Base-by-base conservation (phyloP, 1,140 invertebrate species). In the Phenacoccus solenopsis region DNA sequence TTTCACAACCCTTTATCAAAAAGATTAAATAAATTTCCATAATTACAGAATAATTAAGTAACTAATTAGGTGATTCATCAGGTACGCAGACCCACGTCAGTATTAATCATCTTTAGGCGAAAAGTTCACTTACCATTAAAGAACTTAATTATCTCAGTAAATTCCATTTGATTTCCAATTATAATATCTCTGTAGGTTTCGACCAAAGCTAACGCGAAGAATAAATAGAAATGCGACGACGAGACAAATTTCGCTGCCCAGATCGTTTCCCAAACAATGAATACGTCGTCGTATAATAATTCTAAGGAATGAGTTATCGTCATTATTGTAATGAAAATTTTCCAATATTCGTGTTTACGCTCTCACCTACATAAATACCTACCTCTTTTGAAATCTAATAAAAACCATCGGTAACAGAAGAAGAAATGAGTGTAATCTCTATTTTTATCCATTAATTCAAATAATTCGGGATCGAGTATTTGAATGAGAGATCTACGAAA, bases 141-240 rank as follows among this genome's bases (percentile, higher is more conserved):
- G 80, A 97, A 98, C 78, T 96, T 96, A 76, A 98, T 98, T 74
- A 97, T 94, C 79, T 98, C 95, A 0, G 94, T 97, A 78, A 96
- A 97, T 78, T 97, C 94, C 93, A 98, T 97, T 74, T 89, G 87
- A 80, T 97, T 96, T 70, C 91, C 90, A 32, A 98, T 81, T 49
- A 98, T 95, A 71, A 98, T 93, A 76, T 96, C 93, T 68, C 94
- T 79, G 78, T 98, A 98, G 71, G 90, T 91, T 79, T 95, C 90
- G 0, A 98, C 85, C 49, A 98, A 79, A 0, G 94, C 92, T 35
- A 98, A 83, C 0, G 94, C 94, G 72, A 98, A 85, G 80, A 98
- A 98, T 22, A 98, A 80, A 57, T 94, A 91, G 83, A 97, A 97
- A 79, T 96, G 89, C 28, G 84, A 83, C 0, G 93, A 93, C 22